Percentiles rank a stretch among this genome's conserved stretches.
These are phyloP conservation scores for Exephanes ischioxanthus DNA, from an alignment of 2,888 invertebrate species.

Conservation along the genomic window DNA sequence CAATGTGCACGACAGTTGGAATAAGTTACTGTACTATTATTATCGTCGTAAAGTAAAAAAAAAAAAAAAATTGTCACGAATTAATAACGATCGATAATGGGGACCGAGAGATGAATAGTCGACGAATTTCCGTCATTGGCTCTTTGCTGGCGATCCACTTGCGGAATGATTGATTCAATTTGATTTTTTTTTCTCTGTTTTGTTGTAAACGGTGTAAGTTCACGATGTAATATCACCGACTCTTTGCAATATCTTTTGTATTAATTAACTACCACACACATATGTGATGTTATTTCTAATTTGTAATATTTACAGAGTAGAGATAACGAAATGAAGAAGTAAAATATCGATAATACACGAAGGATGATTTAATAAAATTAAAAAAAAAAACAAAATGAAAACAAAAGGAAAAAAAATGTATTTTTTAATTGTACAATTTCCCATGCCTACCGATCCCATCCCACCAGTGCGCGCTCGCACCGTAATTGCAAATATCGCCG, in stretches of 20 bases:
- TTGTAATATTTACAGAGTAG: constrained; percentile 77
- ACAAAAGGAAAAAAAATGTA: constrained; percentile 14
- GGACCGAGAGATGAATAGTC: constrained; percentile 17
- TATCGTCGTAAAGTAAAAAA: constrained; percentile 1
- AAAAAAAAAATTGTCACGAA: constrained; percentile 37
- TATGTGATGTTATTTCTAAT: constrained; percentile 79
- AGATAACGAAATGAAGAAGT: constrained; percentile 66
- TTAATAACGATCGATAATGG: constrained; percentile 31
- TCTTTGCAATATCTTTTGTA: constrained; percentile 76
- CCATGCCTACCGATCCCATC: not conserved
- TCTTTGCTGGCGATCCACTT: constrained; percentile 22
- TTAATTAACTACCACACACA: constrained; percentile 73
- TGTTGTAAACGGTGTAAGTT: constrained; percentile 59
- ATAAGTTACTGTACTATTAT: constrained; percentile 56
- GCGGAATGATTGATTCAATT: constrained; percentile 26
- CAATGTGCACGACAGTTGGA: constrained; percentile 68
- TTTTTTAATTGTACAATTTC: not conserved
- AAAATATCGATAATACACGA: constrained; percentile 66
- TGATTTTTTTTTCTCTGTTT: constrained; percentile 25
- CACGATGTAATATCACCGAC: constrained; percentile 71
- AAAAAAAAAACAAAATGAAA: constrained; percentile 53
- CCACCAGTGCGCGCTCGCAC: not conserved
- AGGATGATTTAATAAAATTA: constrained; percentile 68
- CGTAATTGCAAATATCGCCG: not conserved
- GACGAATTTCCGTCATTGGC: constrained; percentile 13